These are phyloP conservation scores for Callyntrura sp. DNA, from an alignment of 2,888 invertebrate species.

Conservation along the genomic window DNA sequence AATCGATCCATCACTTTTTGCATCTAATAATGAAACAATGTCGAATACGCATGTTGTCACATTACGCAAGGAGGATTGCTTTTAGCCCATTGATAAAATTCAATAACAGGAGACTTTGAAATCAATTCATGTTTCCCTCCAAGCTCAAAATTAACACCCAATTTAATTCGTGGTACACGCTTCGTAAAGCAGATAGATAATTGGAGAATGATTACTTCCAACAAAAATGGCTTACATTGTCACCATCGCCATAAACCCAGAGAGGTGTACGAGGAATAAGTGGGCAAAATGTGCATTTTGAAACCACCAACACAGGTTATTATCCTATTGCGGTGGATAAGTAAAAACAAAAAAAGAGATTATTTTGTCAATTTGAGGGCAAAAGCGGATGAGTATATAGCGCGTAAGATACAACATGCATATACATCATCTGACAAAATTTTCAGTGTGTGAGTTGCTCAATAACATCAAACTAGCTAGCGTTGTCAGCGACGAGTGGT, in stretches of 20 bases:
- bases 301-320: slow-evolving; percentile 66
- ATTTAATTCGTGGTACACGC: neutral
- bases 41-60: no score
- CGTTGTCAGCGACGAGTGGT: no score
- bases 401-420: no score
- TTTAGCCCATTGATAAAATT: no score
- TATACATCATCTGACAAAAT: no score
- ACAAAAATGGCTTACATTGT: neutral
- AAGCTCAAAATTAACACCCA: neutral
- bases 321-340: slow-evolving; percentile 23
- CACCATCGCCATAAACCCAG: slow-evolving; percentile 31
- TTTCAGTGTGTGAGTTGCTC: no score
- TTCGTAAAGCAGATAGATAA: neutral
- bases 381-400: slow-evolving; percentile 48
- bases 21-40: no score
- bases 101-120: neutral
- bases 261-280: slow-evolving; percentile 17
- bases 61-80: no score
- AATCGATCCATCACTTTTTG: slow-evolving; percentile 6
- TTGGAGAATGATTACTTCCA: neutral
- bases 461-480: no score
- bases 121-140: no score
- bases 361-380: slow-evolving; percentile 39
- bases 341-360: slow-evolving; percentile 22
- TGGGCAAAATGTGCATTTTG: slow-evolving; percentile 68